Conservation (phyloP, 2,888 invertebrate genomes). For the Drosophila recens region DNA sequence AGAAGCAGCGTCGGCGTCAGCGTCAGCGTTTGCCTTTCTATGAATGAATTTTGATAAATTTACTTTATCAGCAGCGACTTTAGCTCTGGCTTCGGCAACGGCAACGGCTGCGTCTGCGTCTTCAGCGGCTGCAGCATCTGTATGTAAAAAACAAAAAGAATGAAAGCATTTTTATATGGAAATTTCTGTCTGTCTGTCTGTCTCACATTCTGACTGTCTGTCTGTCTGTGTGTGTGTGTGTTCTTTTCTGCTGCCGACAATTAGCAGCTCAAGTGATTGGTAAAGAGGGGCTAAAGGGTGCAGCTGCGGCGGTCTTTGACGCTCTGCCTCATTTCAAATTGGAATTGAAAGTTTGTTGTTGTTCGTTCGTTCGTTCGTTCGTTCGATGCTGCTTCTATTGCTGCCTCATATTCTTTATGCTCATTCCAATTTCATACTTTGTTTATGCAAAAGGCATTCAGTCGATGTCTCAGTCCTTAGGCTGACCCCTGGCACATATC, state of each 20-base stretch:
- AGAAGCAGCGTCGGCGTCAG: conserved; percentile 9
- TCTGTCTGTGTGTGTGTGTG: conserved; percentile 22
- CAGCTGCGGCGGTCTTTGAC: conserved; percentile 71
- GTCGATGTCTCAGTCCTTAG: conserved; percentile 42
- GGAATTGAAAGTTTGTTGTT: conserved; percentile 71
- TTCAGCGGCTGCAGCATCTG: conserved; percentile 41
- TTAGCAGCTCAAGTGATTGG: conserved; percentile 78
- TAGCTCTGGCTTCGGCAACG: conserved; percentile 3
- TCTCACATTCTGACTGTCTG: conserved; percentile 2
- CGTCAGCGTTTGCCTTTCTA: conserved; percentile 60
- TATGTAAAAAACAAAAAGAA: conserved; percentile 30
- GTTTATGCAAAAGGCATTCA: conserved; percentile 55
- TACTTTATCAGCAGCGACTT: conserved; percentile 68
- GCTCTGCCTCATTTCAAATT: conserved; percentile 73
- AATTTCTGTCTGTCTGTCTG: conserved; percentile 45
- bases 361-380: conserved; percentile 29
- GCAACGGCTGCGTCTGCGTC: conserved; percentile 1
- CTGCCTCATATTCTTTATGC: conserved; percentile 9
- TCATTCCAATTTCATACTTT: conserved; percentile 43
- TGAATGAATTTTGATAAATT: conserved; percentile 81
- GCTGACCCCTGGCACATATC: conserved; percentile 48
- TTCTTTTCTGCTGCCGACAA: conserved; percentile 70
- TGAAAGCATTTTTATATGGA: conserved; percentile 61
- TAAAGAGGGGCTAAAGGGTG: conserved; percentile 17
- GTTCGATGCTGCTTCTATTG: conserved; percentile 27